These are phyloP conservation scores for Lasioglossum malachurum DNA, from an alignment of 2,888 invertebrate genomes.

Conservation along the genomic window DNA sequence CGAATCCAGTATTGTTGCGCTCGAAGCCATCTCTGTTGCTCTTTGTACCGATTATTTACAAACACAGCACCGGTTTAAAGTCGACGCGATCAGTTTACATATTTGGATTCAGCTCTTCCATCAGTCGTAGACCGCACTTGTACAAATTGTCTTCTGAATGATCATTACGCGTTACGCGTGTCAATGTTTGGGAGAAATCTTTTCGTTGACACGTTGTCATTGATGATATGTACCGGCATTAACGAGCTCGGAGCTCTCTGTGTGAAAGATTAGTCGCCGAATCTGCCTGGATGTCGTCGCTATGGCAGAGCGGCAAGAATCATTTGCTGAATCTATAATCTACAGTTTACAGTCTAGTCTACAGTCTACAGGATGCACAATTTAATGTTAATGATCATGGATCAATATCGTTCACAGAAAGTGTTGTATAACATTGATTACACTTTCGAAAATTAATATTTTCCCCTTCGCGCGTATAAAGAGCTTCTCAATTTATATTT, in stretches of 20 bases:
- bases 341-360: too few relatives aligned
- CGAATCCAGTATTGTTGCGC: not conserved
- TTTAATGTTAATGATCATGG: too few relatives aligned
- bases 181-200: conserved; percentile 6
- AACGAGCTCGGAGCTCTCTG: not conserved
- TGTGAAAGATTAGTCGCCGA: not conserved
- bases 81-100: conserved; percentile 4
- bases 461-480: too few relatives aligned
- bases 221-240: not conserved
- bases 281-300: too few relatives aligned
- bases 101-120: conserved; percentile 7
- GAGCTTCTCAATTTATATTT: too few relatives aligned
- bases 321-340: too few relatives aligned
- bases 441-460: too few relatives aligned
- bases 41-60: conserved; percentile 12
- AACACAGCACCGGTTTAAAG: not conserved
- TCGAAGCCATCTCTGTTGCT: not conserved
- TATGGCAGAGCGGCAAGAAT: too few relatives aligned
- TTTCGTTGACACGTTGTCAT: not conserved
- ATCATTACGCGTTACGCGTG: not conserved
- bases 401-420: too few relatives aligned
- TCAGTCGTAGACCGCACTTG: not conserved
- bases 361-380: too few relatives aligned
- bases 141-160: not conserved
- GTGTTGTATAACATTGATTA: too few relatives aligned